A percentile compares a stretch with the other conserved stretches of the same genome.
Evolutionary conservation across 2,888 invertebrate genomes (phyloP).

Genomic region (Aethes cnicana): DNA sequence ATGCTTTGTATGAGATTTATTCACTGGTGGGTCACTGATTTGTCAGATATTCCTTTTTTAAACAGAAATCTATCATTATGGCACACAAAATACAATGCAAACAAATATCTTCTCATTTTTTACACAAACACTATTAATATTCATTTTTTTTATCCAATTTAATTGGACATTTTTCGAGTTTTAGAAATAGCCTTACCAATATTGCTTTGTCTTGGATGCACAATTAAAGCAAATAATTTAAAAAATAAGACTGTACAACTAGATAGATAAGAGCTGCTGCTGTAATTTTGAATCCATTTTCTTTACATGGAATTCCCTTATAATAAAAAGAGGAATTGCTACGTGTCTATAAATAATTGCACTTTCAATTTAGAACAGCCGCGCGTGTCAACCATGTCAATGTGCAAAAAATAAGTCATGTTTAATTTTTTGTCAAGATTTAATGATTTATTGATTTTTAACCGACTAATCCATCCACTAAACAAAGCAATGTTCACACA

Average conservation of each 20-base stretch:
- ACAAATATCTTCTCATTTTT: conserved; percentile 12
- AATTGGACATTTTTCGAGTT: conserved; percentile 16
- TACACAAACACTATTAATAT: conserved; percentile 16
- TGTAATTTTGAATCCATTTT: conserved; percentile 18
- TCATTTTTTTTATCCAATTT: conserved; percentile 25
- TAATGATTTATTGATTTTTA: too few species aligned
- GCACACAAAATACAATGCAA: conserved; percentile 34
- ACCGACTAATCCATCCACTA: too few species aligned
- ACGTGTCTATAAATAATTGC: conserved; percentile 55
- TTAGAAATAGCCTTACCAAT: conserved; percentile 5
- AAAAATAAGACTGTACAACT: conserved; percentile 30
- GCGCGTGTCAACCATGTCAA: neutral
- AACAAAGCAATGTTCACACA: neutral
- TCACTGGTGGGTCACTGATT: conserved; percentile 19
- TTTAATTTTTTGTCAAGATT: too few species aligned
- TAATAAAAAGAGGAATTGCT: conserved; percentile 42
- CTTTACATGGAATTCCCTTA: conserved; percentile 60
- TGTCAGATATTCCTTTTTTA: conserved; percentile 8
- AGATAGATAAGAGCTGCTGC: conserved; percentile 18
- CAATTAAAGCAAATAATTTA: conserved; percentile 17
- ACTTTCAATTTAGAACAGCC: conserved; percentile 53
- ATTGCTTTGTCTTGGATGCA: conserved; percentile 12
- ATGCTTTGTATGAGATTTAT: conserved; percentile 13
- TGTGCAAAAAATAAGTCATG: too few species aligned
- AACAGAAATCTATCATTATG: conserved; percentile 31